Percentiles rank a stretch among this genome's conserved stretches.
phyloP scores from a whole-genome alignment of 2,113 vertebrate species.

The Ahaetulla prasina region DNA sequence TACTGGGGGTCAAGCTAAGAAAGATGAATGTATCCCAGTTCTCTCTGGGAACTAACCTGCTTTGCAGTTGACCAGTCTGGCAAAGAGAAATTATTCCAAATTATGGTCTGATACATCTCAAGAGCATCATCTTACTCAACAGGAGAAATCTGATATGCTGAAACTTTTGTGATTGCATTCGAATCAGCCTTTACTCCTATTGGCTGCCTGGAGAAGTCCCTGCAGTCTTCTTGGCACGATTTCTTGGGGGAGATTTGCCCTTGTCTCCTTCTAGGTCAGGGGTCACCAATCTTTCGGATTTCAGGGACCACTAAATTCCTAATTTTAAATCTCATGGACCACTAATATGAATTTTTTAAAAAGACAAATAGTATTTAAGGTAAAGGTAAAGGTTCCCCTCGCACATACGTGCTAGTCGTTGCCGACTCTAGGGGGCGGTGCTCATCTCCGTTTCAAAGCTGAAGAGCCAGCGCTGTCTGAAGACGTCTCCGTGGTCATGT shows the following conservation, averaged over 20 bases:
- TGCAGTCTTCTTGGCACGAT: background rate
- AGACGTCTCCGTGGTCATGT: too few species aligned
- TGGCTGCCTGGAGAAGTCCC: background rate
- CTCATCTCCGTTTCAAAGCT: too few species aligned
- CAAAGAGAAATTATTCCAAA: background rate
- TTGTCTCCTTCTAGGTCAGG: background rate
- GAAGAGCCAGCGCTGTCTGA: too few species aligned
- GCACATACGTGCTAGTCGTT: too few species aligned
- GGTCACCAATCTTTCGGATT: too few species aligned
- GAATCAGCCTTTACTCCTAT: background rate
- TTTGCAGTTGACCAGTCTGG: background rate
- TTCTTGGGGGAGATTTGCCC: background rate
- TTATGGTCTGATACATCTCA: background rate
- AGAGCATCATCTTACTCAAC: background rate
- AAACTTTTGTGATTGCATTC: background rate
- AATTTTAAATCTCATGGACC: too few species aligned
- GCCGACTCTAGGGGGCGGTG: too few species aligned
- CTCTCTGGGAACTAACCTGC: background rate
- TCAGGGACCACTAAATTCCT: too few species aligned
- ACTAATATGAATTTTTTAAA: too few species aligned
- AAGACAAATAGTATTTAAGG: too few species aligned
- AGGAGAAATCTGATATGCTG: background rate
- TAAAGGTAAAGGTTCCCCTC: too few species aligned
- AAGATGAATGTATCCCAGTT: background rate
- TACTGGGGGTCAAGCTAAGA: background rate